Evolutionary conservation across 2,888 invertebrate species (phyloP), one percentile per base, ranked within the genome.

Genomic region (Dryadula phaetusa): DNA sequence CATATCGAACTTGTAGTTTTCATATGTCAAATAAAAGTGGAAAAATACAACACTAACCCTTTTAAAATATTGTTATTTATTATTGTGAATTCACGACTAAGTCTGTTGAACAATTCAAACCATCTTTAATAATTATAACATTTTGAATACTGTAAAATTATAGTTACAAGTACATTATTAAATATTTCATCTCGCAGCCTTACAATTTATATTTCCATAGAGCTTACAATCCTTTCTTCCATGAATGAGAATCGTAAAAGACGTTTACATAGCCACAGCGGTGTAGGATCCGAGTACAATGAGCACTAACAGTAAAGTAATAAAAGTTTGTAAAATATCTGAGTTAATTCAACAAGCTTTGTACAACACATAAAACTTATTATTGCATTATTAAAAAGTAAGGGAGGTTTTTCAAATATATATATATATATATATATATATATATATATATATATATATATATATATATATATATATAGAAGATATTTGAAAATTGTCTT

Each of bases 231-330:
- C 25, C 40, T 40, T 25, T 56, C 56, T 56, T 16, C 56, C 25
- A 1, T 40, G 40, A 40, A 40, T 25, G 56, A 40, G 54, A 40
- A 25, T 56, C 16, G 40, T 56, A 56, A 56, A 49, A 25, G 56
- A 40, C 5, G 40, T 56, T 56, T 54, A 37, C 54, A 37, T 22
- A 40, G 40, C 40, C 22, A 40, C 25, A 25, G 16, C 5, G 16
- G 10, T 8, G 28, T 16, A 52, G 10, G 0, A 12, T 7, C 14
- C 14, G 16, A 12, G 22, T 3, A 56, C 10, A 40, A 40, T 25
- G 40, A 10, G 2, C n/a, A n/a, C 22, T 56, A 22, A 10, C 22
- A 40, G 37, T 37, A 14, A n/a, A n/a, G n/a, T n/a, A n/a, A n/a
- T n/a, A n/a, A n/a, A n/a, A n/a, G n/a, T n/a, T n/a, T n/a, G n/a